A percentile compares a stretch with the other conserved stretches of the same genome.
phyloP scores from a whole-genome alignment of 2,113 vertebrate genomes.

The Danionella cerebrum region DNA sequence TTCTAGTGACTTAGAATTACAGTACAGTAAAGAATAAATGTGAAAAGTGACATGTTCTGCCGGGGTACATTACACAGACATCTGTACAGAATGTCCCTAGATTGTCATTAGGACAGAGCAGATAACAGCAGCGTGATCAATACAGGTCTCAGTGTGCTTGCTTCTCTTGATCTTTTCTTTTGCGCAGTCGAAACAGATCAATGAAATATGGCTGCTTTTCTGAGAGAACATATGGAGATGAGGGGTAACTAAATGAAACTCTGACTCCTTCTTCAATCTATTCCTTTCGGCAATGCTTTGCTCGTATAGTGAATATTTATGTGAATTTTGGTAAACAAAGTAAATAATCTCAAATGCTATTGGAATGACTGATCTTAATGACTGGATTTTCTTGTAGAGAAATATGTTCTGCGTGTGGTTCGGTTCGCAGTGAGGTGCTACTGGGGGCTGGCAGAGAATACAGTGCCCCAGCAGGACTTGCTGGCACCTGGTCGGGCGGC shows the following conservation, averaged over 20 bases:
- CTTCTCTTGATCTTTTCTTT: conserved; percentile 20
- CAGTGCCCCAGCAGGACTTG: conserved; percentile 83
- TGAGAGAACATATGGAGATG: background rate
- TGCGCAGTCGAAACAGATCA: conserved; percentile 33
- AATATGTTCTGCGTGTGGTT: conserved; percentile 64
- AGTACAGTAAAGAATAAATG: too few species aligned
- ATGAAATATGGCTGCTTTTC: conserved; percentile 30
- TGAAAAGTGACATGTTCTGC: too few species aligned
- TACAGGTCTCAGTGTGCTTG: conserved; percentile 19
- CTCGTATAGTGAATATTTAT: too few species aligned
- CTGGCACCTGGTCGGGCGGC: conserved; percentile 95
- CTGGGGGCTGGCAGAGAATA: conserved; percentile 80
- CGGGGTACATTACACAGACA: too few species aligned
- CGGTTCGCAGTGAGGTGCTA: conserved; percentile 73
- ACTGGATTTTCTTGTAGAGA: too few species aligned
- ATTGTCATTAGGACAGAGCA: background rate
- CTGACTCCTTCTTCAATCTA: too few species aligned
- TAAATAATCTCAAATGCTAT: too few species aligned
- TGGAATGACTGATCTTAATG: too few species aligned
- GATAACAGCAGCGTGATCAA: conserved; percentile 11
- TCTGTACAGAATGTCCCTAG: background rate
- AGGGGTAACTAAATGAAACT: background rate
- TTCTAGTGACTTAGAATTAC: too few species aligned
- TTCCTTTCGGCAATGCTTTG: too few species aligned
- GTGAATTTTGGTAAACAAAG: too few species aligned